Conservation (phyloP, 2,113 vertebrate species). For the Columba livia region DNA sequence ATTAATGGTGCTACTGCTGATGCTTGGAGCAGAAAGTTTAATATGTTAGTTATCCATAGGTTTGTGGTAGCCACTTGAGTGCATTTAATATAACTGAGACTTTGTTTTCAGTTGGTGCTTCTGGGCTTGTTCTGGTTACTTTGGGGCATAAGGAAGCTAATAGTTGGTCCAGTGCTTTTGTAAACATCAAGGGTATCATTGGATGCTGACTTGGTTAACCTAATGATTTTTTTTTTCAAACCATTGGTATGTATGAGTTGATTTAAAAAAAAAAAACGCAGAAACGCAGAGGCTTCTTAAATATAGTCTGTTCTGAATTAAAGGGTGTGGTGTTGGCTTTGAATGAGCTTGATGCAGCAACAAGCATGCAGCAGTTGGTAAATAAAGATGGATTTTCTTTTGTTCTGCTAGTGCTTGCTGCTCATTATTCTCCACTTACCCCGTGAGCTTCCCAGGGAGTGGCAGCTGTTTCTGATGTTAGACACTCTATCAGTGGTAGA, state of each 20-base stretch:
- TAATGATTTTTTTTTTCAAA: neutral
- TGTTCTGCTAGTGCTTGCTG: conserved; percentile 80
- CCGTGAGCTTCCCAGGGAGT: conserved; percentile 86
- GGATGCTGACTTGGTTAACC: conserved; percentile 23
- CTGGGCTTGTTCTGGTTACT: conserved; percentile 2
- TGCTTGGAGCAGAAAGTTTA: neutral
- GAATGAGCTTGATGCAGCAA: conserved; percentile 73
- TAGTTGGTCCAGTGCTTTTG: neutral
- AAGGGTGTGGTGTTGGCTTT: conserved; percentile 72
- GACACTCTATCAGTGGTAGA: conserved; percentile 94
- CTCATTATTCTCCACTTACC: conserved; percentile 91
- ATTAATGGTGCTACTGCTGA: neutral
- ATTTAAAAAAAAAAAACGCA: conserved; percentile 30
- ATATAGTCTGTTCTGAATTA: conserved; percentile 45
- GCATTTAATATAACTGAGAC: neutral
- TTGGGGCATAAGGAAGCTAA: neutral
- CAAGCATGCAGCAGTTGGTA: conserved; percentile 86
- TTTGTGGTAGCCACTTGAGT: neutral
- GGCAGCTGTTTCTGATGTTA: conserved; percentile 94
- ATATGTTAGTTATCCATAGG: neutral
- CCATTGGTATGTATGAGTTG: conserved; percentile 19
- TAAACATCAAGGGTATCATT: neutral
- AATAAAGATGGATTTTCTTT: conserved; percentile 94
- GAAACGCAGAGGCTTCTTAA: neutral
- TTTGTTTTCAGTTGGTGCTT: neutral